phyloP scores from a whole-genome alignment of 1,140 invertebrate genomes.

The Psix sp. region DNA sequence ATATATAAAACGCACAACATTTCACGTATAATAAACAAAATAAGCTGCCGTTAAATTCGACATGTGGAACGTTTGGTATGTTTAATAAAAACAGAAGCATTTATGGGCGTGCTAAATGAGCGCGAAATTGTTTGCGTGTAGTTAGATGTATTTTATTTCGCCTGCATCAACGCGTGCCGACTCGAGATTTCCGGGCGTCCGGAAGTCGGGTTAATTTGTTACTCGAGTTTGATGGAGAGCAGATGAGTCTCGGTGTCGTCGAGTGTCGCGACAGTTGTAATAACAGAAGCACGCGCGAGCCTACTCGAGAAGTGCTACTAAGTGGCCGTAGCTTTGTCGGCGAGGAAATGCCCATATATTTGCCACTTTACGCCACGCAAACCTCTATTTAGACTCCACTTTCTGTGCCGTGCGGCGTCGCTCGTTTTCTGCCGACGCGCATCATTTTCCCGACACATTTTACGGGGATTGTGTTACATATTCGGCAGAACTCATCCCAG shows the following conservation, averaged over 20 bases:
- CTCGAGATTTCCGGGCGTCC: slow-evolving; percentile 1
- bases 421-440: not conserved
- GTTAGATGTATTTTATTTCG: slow-evolving; percentile 28
- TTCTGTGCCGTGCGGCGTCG: slow-evolving; percentile 3
- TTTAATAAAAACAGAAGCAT: not conserved
- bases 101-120: not conserved
- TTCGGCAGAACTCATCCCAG: not conserved
- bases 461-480: slow-evolving; percentile 7
- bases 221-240: slow-evolving; percentile 18
- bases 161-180: slow-evolving; percentile 28
- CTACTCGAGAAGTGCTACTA: slow-evolving; percentile 26
- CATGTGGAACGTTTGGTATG: not conserved
- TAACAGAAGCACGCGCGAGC: slow-evolving; percentile 67
- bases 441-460: slow-evolving; percentile 4
- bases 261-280: slow-evolving; percentile 64
- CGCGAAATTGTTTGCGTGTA: slow-evolving; percentile 11
- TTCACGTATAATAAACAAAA: too few relatives aligned
- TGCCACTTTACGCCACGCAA: slow-evolving; percentile 36
- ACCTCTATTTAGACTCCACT: slow-evolving; percentile 13
- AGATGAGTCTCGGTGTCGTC: slow-evolving; percentile 24
- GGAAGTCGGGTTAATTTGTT: slow-evolving; percentile 38
- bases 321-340: slow-evolving; percentile 50
- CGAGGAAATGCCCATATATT: slow-evolving; percentile 47
- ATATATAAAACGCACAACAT: too few relatives aligned
- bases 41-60: too few relatives aligned